Base-by-base conservation (phyloP, 2,113 vertebrate genomes). In the Coturnix japonica region DNA sequence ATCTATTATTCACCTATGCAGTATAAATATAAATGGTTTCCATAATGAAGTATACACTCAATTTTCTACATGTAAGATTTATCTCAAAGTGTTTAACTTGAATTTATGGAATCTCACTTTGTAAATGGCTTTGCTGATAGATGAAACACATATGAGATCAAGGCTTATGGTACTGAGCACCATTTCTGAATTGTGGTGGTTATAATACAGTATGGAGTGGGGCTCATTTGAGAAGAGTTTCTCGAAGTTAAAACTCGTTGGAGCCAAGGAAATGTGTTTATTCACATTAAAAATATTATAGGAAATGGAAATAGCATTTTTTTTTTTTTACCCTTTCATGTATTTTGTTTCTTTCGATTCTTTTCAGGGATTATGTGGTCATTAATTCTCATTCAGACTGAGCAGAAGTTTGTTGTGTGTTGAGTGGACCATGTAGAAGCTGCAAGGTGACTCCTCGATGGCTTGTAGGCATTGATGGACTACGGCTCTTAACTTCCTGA, bases 391-490 rank as follows among this genome's bases (percentile, higher is more conserved):
- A 47, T 66, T 81, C 35, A 49, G 59, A 79, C 33, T 15, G 61
- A 93, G 49, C 20, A 77, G 71, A 74, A 89, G 53, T 49, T 54
- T 84, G n/a, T 59, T 83, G 10, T 43, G 17, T 54, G 7, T 17
- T 91, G 59, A 59, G 46, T 63, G 33, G 54, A 59, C 26, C 19
- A 4, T 2, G 7, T 7, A 63, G 72, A 70, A 85, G 71, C 56
- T 85, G 74, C 75, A 87, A 81, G 86, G 7, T 91, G 83, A 57
- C 79, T 78, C 39, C 41, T 83, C 66, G 46, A 61, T 61, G 90
- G 85, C 83, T 86, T 65, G 63, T 37, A 84, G 54, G 63, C 81
- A 25, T 67, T 80, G 80, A 90, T 81, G 72, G 56, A 64, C 88
- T 18, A 35, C 15, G 60, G 65, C 60, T 91, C 81, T 92, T 83